phyloP scores from a whole-genome alignment of 2,113 vertebrate species.

The Halcyon senegalensis region DNA sequence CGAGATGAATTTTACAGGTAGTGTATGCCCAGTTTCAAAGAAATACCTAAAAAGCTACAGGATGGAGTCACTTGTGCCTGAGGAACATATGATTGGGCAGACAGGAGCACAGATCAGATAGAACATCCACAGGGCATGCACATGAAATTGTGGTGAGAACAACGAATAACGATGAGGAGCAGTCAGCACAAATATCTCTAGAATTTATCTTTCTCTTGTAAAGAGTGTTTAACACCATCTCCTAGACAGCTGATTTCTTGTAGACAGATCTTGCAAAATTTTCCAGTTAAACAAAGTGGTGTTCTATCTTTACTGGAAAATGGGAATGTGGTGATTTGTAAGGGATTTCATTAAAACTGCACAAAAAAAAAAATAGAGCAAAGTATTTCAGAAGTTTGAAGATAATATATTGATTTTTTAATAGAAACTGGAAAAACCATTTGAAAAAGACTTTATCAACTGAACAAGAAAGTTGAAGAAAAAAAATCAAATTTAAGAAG shows the following conservation, averaged over 20 bases:
- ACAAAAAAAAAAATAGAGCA: accelerated
- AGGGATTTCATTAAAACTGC: not conserved
- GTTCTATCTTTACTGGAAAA: not conserved
- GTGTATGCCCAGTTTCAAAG: not conserved
- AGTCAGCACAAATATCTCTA: not conserved
- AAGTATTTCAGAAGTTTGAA: not conserved
- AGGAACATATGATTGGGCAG: not conserved
- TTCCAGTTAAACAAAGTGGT: not conserved
- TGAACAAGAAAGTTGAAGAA: not conserved
- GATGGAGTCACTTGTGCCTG: not conserved
- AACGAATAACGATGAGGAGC: not conserved
- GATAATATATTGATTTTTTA: not conserved
- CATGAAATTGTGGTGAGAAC: not conserved
- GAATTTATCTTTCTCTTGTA: not conserved
- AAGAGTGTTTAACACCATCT: not conserved
- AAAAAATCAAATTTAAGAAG: not conserved
- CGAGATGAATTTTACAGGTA: not conserved
- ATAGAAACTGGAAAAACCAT: not conserved
- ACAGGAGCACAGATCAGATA: not conserved
- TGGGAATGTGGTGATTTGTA: not conserved
- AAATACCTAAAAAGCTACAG: not conserved
- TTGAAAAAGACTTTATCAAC: not conserved
- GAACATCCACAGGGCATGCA: not conserved
- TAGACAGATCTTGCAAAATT: not conserved
- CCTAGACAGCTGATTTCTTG: not conserved